Evolutionary conservation across 2,888 invertebrate genomes (phyloP).

Genomic region (Ceratothoa steindachneri): DNA sequence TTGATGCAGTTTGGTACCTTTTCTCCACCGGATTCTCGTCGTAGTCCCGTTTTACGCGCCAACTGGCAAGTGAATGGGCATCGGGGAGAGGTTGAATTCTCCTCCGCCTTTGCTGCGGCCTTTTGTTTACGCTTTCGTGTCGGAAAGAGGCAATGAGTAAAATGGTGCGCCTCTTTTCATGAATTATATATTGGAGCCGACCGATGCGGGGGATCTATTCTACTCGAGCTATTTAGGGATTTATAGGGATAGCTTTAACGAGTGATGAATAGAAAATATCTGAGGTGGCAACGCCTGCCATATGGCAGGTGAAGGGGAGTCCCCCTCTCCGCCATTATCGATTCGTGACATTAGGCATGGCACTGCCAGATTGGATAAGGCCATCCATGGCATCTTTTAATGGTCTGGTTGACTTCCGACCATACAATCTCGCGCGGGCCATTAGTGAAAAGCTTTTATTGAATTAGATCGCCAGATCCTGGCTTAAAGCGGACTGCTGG

Average conservation of each 20-base stretch:
- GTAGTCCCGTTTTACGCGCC: too few relatives aligned
- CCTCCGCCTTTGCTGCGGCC: too few relatives aligned
- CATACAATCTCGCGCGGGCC: not conserved
- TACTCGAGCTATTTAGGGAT: constrained; percentile 6
- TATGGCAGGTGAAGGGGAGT: constrained; percentile 8
- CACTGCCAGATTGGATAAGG: constrained; percentile 11
- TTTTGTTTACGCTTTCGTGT: too few relatives aligned
- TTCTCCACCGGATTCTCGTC: too few relatives aligned
- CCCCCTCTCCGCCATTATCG: constrained; percentile 1
- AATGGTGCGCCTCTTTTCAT: too few relatives aligned
- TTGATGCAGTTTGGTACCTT: too few relatives aligned
- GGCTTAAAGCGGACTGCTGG: not conserved
- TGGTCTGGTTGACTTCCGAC: constrained; percentile 4
- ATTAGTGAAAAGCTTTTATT: not conserved
- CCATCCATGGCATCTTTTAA: constrained; percentile 12
- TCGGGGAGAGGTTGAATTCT: too few relatives aligned
- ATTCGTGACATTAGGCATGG: constrained; percentile 15
- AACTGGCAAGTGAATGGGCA: too few relatives aligned
- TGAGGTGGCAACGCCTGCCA: constrained; percentile 12
- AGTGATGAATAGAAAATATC: constrained; percentile 7
- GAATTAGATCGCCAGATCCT: not conserved
- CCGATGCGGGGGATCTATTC: not conserved
- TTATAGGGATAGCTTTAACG: not conserved
- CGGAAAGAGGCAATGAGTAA: too few relatives aligned
- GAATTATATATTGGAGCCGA: not conserved